A percentile compares a stretch with the other conserved stretches of the same genome.
These are phyloP conservation scores for Asbolus verrucosus DNA, from an alignment of 1,140 invertebrate genomes.

Conservation along the genomic window DNA sequence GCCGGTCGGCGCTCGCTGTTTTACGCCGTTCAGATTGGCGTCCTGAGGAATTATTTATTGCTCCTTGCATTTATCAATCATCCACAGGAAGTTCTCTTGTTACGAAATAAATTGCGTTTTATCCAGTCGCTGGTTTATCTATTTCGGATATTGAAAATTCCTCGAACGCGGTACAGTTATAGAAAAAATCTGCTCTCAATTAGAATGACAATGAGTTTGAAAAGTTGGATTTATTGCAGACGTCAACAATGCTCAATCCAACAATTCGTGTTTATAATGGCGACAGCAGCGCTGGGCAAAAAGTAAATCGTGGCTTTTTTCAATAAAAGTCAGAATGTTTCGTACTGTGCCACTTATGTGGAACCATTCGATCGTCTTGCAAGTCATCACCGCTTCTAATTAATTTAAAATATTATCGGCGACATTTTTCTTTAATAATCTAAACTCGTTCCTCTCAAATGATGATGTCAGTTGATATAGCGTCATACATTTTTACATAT, in stretches of 20 bases:
- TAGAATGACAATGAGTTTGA: constrained; percentile 1
- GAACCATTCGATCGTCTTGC: no score
- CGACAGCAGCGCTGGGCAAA: background rate
- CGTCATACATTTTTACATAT: background rate
- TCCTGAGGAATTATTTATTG: background rate
- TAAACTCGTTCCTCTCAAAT: no score
- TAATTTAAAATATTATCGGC: background rate
- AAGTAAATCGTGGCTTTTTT: constrained; percentile 12
- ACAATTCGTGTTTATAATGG: constrained; percentile 7
- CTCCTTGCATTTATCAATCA: background rate
- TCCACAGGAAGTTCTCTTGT: background rate
- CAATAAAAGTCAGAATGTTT: no score
- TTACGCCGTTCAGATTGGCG: background rate
- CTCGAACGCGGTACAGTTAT: background rate
- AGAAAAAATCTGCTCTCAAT: background rate
- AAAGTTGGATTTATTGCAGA: background rate
- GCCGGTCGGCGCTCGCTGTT: background rate
- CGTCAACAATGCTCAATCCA: background rate
- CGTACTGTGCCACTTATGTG: no score
- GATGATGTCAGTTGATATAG: background rate
- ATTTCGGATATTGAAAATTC: constrained; percentile 21
- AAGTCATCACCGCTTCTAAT: background rate
- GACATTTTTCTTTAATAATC: no score
- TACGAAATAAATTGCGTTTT: constrained; percentile 4
- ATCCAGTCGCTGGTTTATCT: constrained; percentile 15